These are phyloP conservation scores for Limnephilus marmoratus DNA, from an alignment of 2,888 invertebrate species.

Conservation along the genomic window DNA sequence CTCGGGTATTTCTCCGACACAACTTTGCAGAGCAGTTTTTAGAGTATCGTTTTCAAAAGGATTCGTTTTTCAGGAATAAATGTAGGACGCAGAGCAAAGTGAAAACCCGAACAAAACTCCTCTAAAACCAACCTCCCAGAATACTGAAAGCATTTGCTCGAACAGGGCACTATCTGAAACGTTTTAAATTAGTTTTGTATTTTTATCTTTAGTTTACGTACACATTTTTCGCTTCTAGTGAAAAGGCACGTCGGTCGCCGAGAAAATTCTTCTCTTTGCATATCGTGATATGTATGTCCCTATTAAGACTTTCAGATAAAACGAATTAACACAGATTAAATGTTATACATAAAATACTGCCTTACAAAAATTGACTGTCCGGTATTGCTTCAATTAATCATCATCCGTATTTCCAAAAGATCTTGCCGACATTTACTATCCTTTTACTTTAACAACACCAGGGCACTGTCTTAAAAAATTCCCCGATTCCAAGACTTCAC, in stretches of 20 bases:
- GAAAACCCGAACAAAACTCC: neutral
- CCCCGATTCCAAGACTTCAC: too few relatives aligned
- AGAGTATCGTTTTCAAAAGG: neutral
- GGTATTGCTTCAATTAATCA: too few relatives aligned
- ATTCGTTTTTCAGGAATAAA: constrained; percentile 3
- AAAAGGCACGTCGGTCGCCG: neutral
- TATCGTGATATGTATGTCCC: too few relatives aligned
- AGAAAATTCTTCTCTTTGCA: neutral
- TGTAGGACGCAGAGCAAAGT: neutral
- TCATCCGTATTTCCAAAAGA: too few relatives aligned
- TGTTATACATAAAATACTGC: too few relatives aligned
- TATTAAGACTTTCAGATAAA: too few relatives aligned
- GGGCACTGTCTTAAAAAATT: too few relatives aligned
- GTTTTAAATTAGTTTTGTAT: neutral
- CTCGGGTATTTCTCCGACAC: neutral
- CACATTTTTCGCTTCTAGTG: neutral
- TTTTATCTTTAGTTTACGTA: neutral
- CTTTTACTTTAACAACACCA: too few relatives aligned
- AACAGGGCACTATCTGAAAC: neutral
- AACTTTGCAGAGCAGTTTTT: neutral
- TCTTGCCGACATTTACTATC: too few relatives aligned
- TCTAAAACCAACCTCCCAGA: neutral
- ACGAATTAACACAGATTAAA: too few relatives aligned
- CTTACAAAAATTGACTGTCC: too few relatives aligned
- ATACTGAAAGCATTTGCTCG: neutral